Conservation (phyloP, 2,888 invertebrate genomes). For the Elegia similella region DNA sequence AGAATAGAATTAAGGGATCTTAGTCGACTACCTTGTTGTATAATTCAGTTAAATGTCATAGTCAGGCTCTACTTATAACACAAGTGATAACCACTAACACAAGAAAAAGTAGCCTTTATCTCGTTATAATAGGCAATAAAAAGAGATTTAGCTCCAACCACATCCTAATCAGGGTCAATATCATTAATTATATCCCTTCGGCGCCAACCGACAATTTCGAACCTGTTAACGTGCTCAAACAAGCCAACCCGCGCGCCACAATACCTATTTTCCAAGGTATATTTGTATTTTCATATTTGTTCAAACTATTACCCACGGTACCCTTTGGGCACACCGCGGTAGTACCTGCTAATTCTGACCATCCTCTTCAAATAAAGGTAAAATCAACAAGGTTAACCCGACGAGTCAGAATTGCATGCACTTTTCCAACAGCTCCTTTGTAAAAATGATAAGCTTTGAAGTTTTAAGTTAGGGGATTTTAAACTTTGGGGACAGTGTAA, state of each 20-base stretch:
- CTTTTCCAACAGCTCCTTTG: neutral
- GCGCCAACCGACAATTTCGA: constrained; percentile 31
- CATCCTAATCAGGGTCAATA: neutral
- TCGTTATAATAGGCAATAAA: too few relatives aligned
- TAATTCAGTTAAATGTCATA: too few relatives aligned
- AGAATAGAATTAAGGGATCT: too few relatives aligned
- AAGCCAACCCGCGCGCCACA: constrained; percentile 17
- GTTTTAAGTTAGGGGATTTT: constrained; percentile 32
- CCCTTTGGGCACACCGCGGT: constrained; percentile 64
- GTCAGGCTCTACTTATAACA: too few relatives aligned
- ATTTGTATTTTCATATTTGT: constrained; percentile 13
- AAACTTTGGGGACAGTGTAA: constrained; percentile 32
- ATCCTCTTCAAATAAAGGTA: constrained; percentile 65
- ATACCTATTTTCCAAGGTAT: constrained; percentile 11
- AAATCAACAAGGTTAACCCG: constrained; percentile 50
- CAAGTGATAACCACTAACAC: too few relatives aligned
- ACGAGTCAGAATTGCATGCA: constrained; percentile 40
- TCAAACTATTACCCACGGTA: constrained; percentile 39
- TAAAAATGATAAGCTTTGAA: constrained; percentile 5
- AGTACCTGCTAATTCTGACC: constrained; percentile 70
- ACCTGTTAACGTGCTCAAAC: constrained; percentile 38
- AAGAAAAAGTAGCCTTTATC: too few relatives aligned
- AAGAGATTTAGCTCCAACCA: neutral
- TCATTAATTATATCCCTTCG: constrained; percentile 15
- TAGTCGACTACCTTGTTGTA: too few relatives aligned